Evolutionary conservation across 2,888 invertebrate genomes (phyloP).

Genomic region (Amphipyra berbera): DNA sequence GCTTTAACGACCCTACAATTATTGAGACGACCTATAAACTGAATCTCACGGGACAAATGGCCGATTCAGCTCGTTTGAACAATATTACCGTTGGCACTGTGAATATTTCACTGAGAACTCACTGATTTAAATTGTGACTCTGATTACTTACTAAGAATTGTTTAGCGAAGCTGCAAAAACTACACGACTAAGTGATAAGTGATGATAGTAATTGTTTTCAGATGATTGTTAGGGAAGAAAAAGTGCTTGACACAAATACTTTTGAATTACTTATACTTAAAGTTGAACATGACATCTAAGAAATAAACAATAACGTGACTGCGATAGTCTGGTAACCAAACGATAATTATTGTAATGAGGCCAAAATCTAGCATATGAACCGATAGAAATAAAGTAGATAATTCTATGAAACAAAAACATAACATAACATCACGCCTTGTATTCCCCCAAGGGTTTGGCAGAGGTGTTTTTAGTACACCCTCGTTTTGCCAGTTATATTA

Average conservation of each 20-base stretch:
- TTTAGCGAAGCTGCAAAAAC: slow-evolving; percentile 3
- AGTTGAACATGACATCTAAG: background rate
- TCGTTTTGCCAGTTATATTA: too few species aligned
- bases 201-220: slow-evolving; percentile 12
- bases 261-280: too few species aligned
- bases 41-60: slow-evolving; percentile 60
- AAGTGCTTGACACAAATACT: background rate
- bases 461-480: too few species aligned
- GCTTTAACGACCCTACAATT: slow-evolving; percentile 66
- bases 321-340: too few species aligned
- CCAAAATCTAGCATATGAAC: too few species aligned
- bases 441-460: too few species aligned
- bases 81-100: slow-evolving; percentile 37
- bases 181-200: background rate
- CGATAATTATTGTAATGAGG: too few species aligned
- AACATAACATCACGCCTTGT: too few species aligned
- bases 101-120: slow-evolving; percentile 21
- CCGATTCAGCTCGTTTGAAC: slow-evolving; percentile 42
- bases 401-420: too few species aligned
- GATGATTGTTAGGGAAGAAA: background rate
- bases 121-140: slow-evolving; percentile 8
- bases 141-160: background rate
- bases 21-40: slow-evolving; percentile 62
- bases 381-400: too few species aligned
- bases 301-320: slow-evolving; percentile 3